These are phyloP conservation scores for Hypolimnas misippus DNA, from an alignment of 2,888 invertebrate species.

Conservation along the genomic window DNA sequence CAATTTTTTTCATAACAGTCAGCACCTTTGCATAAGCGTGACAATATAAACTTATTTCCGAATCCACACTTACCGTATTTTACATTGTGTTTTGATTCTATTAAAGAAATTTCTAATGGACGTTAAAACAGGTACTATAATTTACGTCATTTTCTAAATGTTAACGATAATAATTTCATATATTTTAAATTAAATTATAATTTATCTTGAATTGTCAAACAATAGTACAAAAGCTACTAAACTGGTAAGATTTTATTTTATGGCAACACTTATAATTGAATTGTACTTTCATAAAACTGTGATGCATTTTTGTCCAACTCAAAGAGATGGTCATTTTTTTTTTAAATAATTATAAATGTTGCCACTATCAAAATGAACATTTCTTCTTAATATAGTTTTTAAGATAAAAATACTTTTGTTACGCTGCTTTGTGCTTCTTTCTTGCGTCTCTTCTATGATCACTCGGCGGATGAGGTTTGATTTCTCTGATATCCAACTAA, in stretches of 20 bases:
- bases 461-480: conserved; percentile 85
- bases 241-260: conserved; percentile 14
- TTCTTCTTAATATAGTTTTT: conserved; percentile 27
- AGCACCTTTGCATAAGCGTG: conserved; percentile 14
- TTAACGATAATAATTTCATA: not conserved
- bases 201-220: not conserved
- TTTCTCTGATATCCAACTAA: conserved; percentile 87
- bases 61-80: conserved; percentile 3
- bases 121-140: conserved; percentile 43
- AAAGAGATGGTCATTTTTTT: not conserved
- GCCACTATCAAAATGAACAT: conserved; percentile 3
- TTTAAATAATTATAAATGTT: not conserved
- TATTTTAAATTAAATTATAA: not conserved
- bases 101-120: conserved; percentile 39
- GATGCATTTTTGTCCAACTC: conserved; percentile 9
- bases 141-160: conserved; percentile 10
- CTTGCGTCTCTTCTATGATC: conserved; percentile 84
- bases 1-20: not conserved
- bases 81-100: not conserved
- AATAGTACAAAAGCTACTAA: conserved; percentile 20
- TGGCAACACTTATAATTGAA: conserved; percentile 12
- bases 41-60: not conserved
- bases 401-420: conserved; percentile 56
- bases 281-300: conserved; percentile 3
- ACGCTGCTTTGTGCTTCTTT: conserved; percentile 89